A percentile compares a stretch with the other conserved stretches of the same genome.
phyloP scores from a whole-genome alignment of 2,113 vertebrate genomes.

The Deroptyus accipitrinus region DNA sequence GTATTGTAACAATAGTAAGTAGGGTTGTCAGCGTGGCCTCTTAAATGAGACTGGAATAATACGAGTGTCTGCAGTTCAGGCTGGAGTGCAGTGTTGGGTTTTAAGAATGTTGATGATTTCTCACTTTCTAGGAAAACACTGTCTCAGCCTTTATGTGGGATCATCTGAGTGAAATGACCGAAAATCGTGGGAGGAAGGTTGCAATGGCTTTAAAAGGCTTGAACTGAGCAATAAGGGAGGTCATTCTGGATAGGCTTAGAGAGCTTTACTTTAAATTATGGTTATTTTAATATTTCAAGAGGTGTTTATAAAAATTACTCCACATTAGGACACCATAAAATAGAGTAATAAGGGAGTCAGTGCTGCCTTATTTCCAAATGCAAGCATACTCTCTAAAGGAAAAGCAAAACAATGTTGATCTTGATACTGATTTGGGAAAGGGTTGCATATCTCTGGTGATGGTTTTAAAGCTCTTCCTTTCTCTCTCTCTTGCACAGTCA shows the following conservation, averaged over 20 bases:
- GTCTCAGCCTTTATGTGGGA: neutral
- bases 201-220: neutral
- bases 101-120: neutral
- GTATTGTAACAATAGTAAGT: neutral
- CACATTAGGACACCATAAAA: neutral
- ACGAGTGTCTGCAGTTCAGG: neutral
- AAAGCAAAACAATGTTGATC: neutral
- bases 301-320: neutral
- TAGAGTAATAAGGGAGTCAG: neutral
- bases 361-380: neutral
- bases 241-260: neutral
- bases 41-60: neutral
- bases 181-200: neutral
- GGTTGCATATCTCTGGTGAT: neutral
- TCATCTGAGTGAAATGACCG: neutral
- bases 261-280: neutral
- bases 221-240: neutral
- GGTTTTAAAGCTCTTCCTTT: neutral
- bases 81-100: neutral
- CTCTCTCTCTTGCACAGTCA: neutral
- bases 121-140: neutral
- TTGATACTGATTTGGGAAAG: neutral
- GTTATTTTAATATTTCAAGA: neutral
- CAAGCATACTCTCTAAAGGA: neutral
- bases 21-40: neutral